Conservation (phyloP, 2,797 vertebrate species). For the Lepidocolaptes lacrymiger region DNA sequence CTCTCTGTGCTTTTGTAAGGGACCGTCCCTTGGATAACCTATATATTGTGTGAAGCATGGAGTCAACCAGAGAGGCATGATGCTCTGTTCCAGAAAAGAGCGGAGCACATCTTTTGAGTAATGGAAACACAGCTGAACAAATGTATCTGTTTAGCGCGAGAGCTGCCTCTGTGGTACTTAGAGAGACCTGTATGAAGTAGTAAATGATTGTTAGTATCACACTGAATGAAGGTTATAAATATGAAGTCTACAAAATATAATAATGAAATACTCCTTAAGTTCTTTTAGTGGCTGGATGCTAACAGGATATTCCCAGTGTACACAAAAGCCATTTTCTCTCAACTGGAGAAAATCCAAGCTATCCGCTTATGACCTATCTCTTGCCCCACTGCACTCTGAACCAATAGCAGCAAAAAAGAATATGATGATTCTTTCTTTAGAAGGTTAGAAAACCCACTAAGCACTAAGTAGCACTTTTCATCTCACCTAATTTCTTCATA, state of each 20-base stretch:
- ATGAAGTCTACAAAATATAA: not conserved
- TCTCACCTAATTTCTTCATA: not conserved
- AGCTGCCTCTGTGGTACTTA: constrained; percentile 94
- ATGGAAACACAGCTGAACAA: constrained; percentile 92
- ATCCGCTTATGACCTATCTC: not conserved
- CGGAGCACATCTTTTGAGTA: constrained; percentile 93
- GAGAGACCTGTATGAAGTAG: constrained; percentile 82
- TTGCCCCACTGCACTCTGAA: not conserved
- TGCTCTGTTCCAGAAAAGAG: constrained; percentile 95
- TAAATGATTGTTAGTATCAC: not conserved
- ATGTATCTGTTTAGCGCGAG: constrained; percentile 95
- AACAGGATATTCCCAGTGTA: not conserved
- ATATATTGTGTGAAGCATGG: constrained; percentile 95
- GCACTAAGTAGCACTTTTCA: not conserved
- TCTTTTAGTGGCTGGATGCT: not conserved
- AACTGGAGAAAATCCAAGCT: not conserved
- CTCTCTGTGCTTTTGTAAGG: constrained; percentile 96
- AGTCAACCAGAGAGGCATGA: constrained; percentile 90
- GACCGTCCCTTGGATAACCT: constrained; percentile 95
- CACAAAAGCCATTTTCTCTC: not conserved
- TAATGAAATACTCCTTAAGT: not conserved
- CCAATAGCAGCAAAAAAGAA: not conserved
- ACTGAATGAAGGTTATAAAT: not conserved
- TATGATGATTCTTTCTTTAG: not conserved
- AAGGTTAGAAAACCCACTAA: not conserved